A percentile compares a stretch with the other conserved stretches of the same genome.
These are phyloP conservation scores for Uromys caudimaculatus DNA, from an alignment of 2,797 vertebrate genomes.

Conservation along the genomic window DNA sequence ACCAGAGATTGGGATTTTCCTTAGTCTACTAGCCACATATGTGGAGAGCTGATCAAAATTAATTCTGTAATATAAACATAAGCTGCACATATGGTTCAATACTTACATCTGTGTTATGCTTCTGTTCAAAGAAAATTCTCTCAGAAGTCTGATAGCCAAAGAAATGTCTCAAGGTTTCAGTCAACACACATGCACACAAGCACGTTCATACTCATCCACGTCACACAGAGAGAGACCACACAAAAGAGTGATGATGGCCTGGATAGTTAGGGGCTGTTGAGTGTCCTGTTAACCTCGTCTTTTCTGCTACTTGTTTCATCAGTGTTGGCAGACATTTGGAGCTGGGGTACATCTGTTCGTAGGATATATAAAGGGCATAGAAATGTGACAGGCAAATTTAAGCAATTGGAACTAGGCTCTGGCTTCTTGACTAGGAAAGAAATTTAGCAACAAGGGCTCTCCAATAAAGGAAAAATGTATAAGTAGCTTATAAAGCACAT, in stretches of 20 bases:
- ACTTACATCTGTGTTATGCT: slow-evolving; percentile 87
- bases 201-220: slow-evolving; percentile 54
- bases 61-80: slow-evolving; percentile 86
- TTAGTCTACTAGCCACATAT: slow-evolving; percentile 84
- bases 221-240: slow-evolving; percentile 39
- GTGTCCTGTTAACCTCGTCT: slow-evolving; percentile 49
- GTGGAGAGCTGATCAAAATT: slow-evolving; percentile 86
- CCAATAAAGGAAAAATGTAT: slow-evolving; percentile 35
- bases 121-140: slow-evolving; percentile 92
- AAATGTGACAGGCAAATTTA: slow-evolving; percentile 63
- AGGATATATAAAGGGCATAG: slow-evolving; percentile 5
- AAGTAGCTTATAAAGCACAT: neutral
- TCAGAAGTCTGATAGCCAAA: slow-evolving; percentile 99
- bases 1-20: slow-evolving; percentile 81
- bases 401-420: slow-evolving; percentile 51
- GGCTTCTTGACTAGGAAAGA: slow-evolving; percentile 51
- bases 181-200: slow-evolving; percentile 76
- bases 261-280: neutral
- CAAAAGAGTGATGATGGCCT: slow-evolving; percentile 63
- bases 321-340: slow-evolving; percentile 16
- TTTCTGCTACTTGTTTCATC: slow-evolving; percentile 66
- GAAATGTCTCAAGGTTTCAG: slow-evolving; percentile 92
- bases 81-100: slow-evolving; percentile 87
- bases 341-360: neutral
- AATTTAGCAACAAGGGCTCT: slow-evolving; percentile 49